Base-by-base conservation (phyloP, 2,113 vertebrate species). In the Odocoileus virginianus region DNA sequence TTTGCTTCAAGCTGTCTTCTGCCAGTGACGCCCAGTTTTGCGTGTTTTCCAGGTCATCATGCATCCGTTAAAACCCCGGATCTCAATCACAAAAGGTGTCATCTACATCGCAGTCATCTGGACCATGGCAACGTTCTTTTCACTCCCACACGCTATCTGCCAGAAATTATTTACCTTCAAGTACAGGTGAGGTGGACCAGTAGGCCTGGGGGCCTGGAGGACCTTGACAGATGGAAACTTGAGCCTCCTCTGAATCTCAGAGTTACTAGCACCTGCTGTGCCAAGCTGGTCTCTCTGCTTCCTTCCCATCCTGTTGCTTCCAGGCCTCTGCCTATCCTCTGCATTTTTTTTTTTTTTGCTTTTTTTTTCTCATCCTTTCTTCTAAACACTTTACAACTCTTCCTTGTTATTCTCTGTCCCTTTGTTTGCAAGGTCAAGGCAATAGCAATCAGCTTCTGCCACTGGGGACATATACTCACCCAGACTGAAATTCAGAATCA, bases 101-200 rank as follows among this genome's bases (percentile, higher is more conserved):
- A 86, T 99, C 84, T 99, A 98, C 97, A 98, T 99, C 4, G 96
- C 97, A 21, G 89, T 99, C 79, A 99, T 99, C 96, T 99, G 99
- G 99, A 98, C 99, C 88, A 99, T 99, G 99, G 99, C 99, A 33
- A 98, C 99, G 7, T 99, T 99, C 97, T 99, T 99, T 97, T 99
- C 99, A 11, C 99, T 99, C 27, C 99, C 99, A 13, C 99, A 99
- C 30, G 99, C 99, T 12, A 99, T 99, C 98, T 99, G 99, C 98
- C 99, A 99, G 98, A 99, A 99, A 95, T 99, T 99, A 74, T 99
- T 99, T 93, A 99, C 98, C 43, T 99, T 99, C 96, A 98, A 99
- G 92, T 99, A 99, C 99, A 99, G 99, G 99, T 99, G 97, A 98
- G 98, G 47, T 7, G 6, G 30, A 19, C 47, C 28, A 12, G 12